Percentiles rank a stretch among this genome's conserved stretches.
These are phyloP conservation scores for Stomatorhinus walkeri DNA, from an alignment of 2,797 vertebrate genomes.

Conservation along the genomic window DNA sequence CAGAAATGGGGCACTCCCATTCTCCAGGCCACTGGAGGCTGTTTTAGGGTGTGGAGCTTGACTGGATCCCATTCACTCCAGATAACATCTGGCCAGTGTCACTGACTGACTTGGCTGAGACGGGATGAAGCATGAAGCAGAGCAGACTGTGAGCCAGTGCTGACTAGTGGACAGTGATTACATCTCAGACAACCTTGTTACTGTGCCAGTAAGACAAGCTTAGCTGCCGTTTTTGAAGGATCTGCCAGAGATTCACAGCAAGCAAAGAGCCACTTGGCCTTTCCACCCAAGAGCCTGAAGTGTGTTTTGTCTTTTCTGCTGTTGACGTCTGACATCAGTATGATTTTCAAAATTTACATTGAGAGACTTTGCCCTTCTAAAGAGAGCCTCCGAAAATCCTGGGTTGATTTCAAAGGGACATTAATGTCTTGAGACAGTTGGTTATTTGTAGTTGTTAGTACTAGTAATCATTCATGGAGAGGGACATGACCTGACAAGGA, in stretches of 20 bases:
- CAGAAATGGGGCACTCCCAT: neutral
- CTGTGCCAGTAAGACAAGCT: neutral
- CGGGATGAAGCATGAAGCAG: neutral
- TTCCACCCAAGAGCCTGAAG: neutral
- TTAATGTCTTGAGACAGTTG: neutral
- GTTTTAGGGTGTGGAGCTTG: neutral
- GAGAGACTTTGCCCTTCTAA: neutral
- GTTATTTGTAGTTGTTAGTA: neutral
- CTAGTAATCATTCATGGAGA: neutral
- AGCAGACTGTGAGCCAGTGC: slow-evolving; percentile 17
- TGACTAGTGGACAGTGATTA: slow-evolving; percentile 18
- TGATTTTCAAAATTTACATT: neutral
- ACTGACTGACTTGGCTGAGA: neutral
- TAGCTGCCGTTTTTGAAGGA: slow-evolving; percentile 8
- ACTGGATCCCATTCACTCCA: neutral
- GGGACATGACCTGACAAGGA: neutral
- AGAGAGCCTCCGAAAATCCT: neutral
- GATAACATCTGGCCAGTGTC: slow-evolving; percentile 23
- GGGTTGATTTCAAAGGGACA: neutral
- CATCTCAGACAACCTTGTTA: slow-evolving; percentile 20
- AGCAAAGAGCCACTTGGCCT: neutral
- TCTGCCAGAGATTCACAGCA: neutral
- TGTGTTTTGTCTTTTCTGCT: neutral
- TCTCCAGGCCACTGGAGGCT: neutral
- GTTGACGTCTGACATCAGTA: neutral